Evolutionary conservation across 2,113 vertebrate species (phyloP), one percentile per base, ranked within the genome.

Genomic region (Gadus macrocephalus): DNA sequence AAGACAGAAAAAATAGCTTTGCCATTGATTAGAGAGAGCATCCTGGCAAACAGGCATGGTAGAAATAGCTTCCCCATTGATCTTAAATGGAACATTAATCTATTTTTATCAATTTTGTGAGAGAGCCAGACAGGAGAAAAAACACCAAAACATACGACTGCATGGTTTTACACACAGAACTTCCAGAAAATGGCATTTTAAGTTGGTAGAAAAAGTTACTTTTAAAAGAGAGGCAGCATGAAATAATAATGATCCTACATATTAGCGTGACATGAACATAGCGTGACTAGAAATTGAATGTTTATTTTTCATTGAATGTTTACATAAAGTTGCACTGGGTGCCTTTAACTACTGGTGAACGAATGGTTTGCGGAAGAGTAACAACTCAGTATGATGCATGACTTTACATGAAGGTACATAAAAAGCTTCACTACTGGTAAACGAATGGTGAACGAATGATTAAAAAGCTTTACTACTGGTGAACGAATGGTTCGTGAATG

Each of bases 81-180:
- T 90, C 83, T 75, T n/a, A 42, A 86, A 86, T 25, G 31, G 81
- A 81, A 79, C 74, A 72, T 72, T 77, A 72, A 87, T 89, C 88
- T 85, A 88, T 89, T 82, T 89, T 82, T 86, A 89, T 89, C 81
- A 87, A 82, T 84, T 89, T 82, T 78, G 80, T 80, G 78, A 74
- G 68, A 76, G 77, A 70, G 78, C 73, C 73, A 12, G 62, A 79
- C 80, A 79, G 53, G 55, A 68, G 64, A 70, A 67, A 60, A 49
- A 69, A 69, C 58, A 60, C 42, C 8, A 64, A 27, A 9, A 3
- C 19, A 16, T 14, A 53, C 6, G 49, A 68, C 61, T 9, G 42
- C 42, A 49, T 9, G 42, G 42, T 49, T 49, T 2, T 14, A 49
- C 1, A 74, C 53, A 67, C 67, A 72, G 65, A 74, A 67, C 67